A percentile compares a stretch with the other conserved stretches of the same genome.
These are phyloP conservation scores for Eilema sororculum DNA, from an alignment of 2,888 invertebrate genomes.

Conservation along the genomic window DNA sequence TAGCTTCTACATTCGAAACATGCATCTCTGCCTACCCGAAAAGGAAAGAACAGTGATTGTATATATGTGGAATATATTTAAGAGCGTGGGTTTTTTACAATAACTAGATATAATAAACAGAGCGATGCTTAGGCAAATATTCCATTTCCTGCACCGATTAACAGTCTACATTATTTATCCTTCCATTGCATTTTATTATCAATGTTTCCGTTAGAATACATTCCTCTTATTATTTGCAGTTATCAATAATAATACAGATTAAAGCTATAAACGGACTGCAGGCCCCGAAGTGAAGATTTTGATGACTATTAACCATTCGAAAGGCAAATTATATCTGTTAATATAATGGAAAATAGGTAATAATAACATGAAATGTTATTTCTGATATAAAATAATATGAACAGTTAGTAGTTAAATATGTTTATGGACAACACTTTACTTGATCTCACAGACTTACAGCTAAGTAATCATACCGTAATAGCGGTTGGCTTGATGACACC, in stretches of 20 bases:
- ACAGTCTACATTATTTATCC: background rate
- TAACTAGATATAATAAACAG: background rate
- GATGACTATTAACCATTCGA: too few relatives aligned
- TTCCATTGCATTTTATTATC: background rate
- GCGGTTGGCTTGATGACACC: background rate
- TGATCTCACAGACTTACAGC: background rate
- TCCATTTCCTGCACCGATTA: background rate
- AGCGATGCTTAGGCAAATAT: background rate
- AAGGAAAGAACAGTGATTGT: too few relatives aligned
- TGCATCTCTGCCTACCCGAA: too few relatives aligned
- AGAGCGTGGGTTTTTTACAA: too few relatives aligned
- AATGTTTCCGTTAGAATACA: background rate
- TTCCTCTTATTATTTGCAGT: background rate
- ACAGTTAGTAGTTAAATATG: background rate
- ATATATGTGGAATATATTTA: too few relatives aligned
- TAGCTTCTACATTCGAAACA: too few relatives aligned
- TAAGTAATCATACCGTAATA: background rate
- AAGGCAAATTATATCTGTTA: too few relatives aligned
- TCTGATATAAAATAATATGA: background rate
- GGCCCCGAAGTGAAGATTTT: too few relatives aligned
- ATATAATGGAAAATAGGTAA: background rate
- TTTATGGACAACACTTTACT: background rate
- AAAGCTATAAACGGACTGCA: background rate
- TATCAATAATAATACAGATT: background rate
- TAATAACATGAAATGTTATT: background rate